phyloP scores from a whole-genome alignment of 2,888 invertebrate genomes.

The Taphrorychus bicolor region DNA sequence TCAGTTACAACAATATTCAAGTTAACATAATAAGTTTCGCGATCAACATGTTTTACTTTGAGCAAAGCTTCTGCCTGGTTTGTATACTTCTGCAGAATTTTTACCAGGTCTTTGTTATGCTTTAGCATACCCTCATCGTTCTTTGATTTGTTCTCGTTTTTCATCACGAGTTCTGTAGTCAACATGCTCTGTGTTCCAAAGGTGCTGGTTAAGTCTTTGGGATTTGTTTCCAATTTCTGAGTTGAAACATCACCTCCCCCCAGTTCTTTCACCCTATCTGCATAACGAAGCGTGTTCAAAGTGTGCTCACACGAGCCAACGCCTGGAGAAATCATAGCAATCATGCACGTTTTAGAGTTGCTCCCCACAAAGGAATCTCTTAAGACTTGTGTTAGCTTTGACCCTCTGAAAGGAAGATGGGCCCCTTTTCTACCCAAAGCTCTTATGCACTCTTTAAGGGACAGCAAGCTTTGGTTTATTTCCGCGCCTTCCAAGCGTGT shows the following conservation, averaged over 20 bases:
- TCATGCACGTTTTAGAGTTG: conserved; percentile 98
- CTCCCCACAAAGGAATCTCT: conserved; percentile 98
- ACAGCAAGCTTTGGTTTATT: conserved; percentile 95
- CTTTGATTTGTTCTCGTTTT: conserved; percentile 18
- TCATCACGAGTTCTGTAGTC: background rate
- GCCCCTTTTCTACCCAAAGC: conserved; percentile 94
- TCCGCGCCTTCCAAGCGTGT: conserved; percentile 96
- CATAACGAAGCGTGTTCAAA: conserved; percentile 95
- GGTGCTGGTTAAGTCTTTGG: conserved; percentile 30
- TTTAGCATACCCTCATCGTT: conserved; percentile 84
- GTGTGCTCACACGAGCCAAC: conserved; percentile 97
- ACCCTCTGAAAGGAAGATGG: conserved; percentile 96
- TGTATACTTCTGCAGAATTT: conserved; percentile 71
- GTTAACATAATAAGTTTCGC: conserved; percentile 88
- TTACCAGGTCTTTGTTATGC: conserved; percentile 79
- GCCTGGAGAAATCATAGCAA: conserved; percentile 99
- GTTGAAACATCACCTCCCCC: conserved; percentile 70
- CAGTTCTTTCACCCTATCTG: conserved; percentile 95
- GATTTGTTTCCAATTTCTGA: conserved; percentile 24
- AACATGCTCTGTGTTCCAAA: conserved; percentile 31
- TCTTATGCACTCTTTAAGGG: conserved; percentile 97
- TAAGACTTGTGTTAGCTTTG: conserved; percentile 90
- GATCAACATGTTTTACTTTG: conserved; percentile 82
- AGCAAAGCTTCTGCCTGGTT: conserved; percentile 77
- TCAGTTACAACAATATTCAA: conserved; percentile 83